Evolutionary conservation across 2,888 invertebrate genomes (phyloP), one percentile per base, ranked within the genome.

Genomic region (Oithona nana): DNA sequence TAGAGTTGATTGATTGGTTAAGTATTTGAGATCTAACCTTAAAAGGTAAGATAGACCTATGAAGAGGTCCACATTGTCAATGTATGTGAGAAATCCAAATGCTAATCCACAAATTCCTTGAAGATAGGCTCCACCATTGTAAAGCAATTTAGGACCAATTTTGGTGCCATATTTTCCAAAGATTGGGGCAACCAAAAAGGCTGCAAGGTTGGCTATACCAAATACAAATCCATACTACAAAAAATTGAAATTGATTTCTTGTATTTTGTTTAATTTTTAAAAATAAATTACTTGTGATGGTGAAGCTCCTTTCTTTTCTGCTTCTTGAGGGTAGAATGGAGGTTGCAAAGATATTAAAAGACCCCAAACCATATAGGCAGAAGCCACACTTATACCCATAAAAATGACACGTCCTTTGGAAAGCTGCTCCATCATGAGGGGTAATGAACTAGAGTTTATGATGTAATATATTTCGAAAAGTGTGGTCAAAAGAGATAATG

Each of bases 11-110:
- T n/a, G n/a, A n/a, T n/a, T n/a, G n/a, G n/a, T n/a, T n/a, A n/a
- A n/a, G n/a, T n/a, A n/a, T n/a, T n/a, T n/a, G n/a, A n/a, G n/a
- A n/a, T n/a, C 16, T 16, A 6, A 54, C 54, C 54, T 54, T 2
- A 54, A 26, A 3, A 54, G 26, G 54, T 54, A 54, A 54, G 54
- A 54, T 24, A 54, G 54, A 3, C 54, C 54, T 24, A 54, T 54
- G 54, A 54, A 54, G 3, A 24, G 6, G 3, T 26, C 6, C 3
- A 26, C 13, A 8, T 22, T 22, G 16, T 54, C 13, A 3, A 54
- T 11, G 26, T 24, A 54, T 4, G 6, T 11, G 3, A 54, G 3
- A 26, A 4, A 24, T 2, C 54, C 54, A 11, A 54, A 54, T 3
- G 8, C 4, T 2, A 54, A 11, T 24, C 24, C 54, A 3, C 24